A percentile compares a stretch with the other conserved stretches of the same genome.
These are phyloP conservation scores for Mustelus asterias DNA, from an alignment of 2,113 vertebrate genomes.

Conservation along the genomic window DNA sequence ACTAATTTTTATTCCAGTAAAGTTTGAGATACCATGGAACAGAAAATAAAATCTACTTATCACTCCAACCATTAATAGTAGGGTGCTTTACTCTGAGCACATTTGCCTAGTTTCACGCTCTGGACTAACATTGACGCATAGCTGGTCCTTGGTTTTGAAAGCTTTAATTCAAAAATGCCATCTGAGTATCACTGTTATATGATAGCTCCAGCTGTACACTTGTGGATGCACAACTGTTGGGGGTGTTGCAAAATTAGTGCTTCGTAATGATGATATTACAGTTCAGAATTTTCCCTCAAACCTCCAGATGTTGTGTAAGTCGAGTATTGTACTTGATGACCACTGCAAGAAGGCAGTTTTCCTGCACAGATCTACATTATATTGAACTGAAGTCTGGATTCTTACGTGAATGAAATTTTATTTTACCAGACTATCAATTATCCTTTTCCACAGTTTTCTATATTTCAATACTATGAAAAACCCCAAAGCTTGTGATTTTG, in stretches of 20 bases:
- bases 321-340: not conserved
- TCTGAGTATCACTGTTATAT: not conserved
- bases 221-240: not conserved
- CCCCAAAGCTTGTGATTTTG: not conserved
- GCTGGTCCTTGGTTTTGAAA: not conserved
- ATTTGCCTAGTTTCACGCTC: not conserved
- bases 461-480: not conserved
- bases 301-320: not conserved
- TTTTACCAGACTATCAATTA: not conserved
- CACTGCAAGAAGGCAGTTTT: not conserved
- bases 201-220: not conserved
- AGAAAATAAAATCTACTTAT: not conserved
- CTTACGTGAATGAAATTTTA: not conserved
- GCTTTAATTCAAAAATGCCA: not conserved
- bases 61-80: not conserved
- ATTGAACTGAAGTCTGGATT: not conserved
- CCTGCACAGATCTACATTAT: not conserved
- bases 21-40: not conserved
- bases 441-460: not conserved
- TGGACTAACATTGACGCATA: not conserved
- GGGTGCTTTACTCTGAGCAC: not conserved
- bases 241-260: not conserved
- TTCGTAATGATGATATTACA: not conserved
- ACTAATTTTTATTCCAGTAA: not conserved
- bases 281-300: not conserved